Base-by-base conservation (phyloP, 2,888 invertebrate species). In the Balanococcus diminutus region DNA sequence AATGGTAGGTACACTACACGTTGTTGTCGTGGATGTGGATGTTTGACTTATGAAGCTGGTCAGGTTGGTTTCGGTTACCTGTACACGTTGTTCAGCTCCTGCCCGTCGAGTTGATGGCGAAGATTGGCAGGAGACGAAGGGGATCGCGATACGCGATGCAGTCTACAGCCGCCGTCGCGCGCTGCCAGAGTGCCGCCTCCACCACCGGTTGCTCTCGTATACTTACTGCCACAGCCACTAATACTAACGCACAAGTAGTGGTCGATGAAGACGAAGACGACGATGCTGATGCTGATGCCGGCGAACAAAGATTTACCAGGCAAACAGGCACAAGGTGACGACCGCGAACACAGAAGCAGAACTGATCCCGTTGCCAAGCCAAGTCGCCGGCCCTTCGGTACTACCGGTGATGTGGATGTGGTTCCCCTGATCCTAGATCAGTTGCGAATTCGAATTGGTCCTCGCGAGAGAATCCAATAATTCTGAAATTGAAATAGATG, bases 11-110 rank as follows among this genome's bases (percentile, higher is more conserved):
- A 75, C n/a, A n/a, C 14, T 36, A 11, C 32, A 19, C 32, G 75
- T 75, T 51, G 51, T n/a, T 51, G 51, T n/a, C 51, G 51, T 51
- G 51, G 51, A 51, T 75, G 32, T 75, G 75, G 32, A 67, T 67
- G 75, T 75, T 75, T 75, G 75, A 75, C 82, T 82, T 82, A 46
- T 82, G 82, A 56, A 82, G 82, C 82, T 82, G 82, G 82, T 82
- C 82, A 82, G 82, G 82, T 82, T 51, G 82, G 82, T 82, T 82
- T 82, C 82, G 46, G 82, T 75, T 82, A 82, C 51, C 82, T 82
- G 46, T 82, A 31, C 75, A 31, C 32, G 75, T 75, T 28, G 75
- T 28, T 25, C 28, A 28, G 16, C 67, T 19, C 67, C 67, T 67
- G 67, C 31, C 25, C 28, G 8, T 5, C 51, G 51, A n/a, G n/a